Conservation (phyloP, 2,888 invertebrate genomes). For the Ornithoptera alexandrae region DNA sequence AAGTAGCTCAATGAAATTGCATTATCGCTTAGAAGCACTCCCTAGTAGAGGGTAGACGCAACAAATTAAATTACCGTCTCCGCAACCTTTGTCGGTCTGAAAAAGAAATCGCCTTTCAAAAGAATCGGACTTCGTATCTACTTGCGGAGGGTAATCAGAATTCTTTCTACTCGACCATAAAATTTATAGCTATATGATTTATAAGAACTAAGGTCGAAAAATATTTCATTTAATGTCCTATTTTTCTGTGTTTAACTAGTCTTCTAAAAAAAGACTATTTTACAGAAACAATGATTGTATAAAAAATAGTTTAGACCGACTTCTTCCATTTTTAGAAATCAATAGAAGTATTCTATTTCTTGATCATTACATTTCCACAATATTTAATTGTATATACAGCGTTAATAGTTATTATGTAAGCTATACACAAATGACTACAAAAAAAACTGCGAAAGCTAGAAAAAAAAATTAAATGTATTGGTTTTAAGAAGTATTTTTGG, state of each 20-base stretch:
- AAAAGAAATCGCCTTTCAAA: conserved; percentile 61
- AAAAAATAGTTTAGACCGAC: too few species aligned
- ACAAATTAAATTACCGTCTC: conserved; percentile 69
- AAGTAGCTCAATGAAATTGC: conserved; percentile 74
- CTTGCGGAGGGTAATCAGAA: conserved; percentile 45
- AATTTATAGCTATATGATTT: conserved; percentile 27
- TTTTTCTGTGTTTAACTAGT: not conserved
- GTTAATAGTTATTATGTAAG: too few species aligned
- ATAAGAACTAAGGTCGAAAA: not conserved
- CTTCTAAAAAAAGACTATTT: not conserved
- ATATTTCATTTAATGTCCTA: not conserved
- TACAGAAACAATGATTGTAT: too few species aligned
- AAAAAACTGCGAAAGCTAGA: not conserved
- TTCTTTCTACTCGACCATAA: conserved; percentile 39
- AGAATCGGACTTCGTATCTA: conserved; percentile 36
- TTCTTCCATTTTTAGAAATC: too few species aligned
- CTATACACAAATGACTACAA: too few species aligned
- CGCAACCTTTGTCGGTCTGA: conserved; percentile 59
- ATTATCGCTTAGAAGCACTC: conserved; percentile 63
- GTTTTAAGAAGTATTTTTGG: not conserved
- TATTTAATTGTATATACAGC: too few species aligned
- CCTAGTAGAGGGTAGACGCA: conserved; percentile 56
- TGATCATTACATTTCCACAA: too few species aligned
- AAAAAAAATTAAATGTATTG: not conserved
- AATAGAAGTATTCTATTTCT: too few species aligned